Evolutionary conservation across 92 coral and sea anemone genomes (phyloP), one percentile per base, ranked within the genome.

Genomic region (Diadumene lineata): DNA sequence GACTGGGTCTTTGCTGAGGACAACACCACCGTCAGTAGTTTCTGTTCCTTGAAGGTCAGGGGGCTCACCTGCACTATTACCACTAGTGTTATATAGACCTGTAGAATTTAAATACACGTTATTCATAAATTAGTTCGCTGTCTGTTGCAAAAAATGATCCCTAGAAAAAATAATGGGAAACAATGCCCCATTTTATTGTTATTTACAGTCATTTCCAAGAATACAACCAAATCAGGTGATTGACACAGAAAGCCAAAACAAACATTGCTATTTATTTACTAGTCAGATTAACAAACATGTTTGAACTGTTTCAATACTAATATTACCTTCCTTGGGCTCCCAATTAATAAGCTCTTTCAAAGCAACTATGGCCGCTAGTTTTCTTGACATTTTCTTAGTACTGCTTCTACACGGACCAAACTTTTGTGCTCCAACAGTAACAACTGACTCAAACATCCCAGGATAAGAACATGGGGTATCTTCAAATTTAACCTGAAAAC

Each of bases 341-440:
- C 97, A 91, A 66, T 81, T 75, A 43, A 91, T 89, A 0, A 92
- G 85, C 19, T 85, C 81, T 29, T 92, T 86, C 46, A 92, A 74
- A 26, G 89, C 98, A 72, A 48, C 70, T 53, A 84, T 77, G 8
- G 98, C 98, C 0, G 82, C 98, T 27, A 73, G 64, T 72, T 89
- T 85, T 25, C 86, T 78, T 0, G 92, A 87, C 75, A 69, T 83
- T 43, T 89, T 92, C 79, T 89, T 92, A 21, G 78, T 70, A 21
- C 79, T 72, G 43, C 90, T 86, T 82, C 73, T 78, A 63, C 71
- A 84, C 46, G 97, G 97, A 0, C 97, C 97, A 87, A 91, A 91
- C 26, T 77, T 79, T 64, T 85, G 68, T 1, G 83, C 70, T 32
- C 88, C 93, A 24, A 91, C 93, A n/a, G 62, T 23, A 50, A 91